Percentiles rank a stretch among this genome's conserved stretches.
Evolutionary conservation across 1,140 invertebrate genomes (phyloP).

Genomic region (Vanessa atalanta): DNA sequence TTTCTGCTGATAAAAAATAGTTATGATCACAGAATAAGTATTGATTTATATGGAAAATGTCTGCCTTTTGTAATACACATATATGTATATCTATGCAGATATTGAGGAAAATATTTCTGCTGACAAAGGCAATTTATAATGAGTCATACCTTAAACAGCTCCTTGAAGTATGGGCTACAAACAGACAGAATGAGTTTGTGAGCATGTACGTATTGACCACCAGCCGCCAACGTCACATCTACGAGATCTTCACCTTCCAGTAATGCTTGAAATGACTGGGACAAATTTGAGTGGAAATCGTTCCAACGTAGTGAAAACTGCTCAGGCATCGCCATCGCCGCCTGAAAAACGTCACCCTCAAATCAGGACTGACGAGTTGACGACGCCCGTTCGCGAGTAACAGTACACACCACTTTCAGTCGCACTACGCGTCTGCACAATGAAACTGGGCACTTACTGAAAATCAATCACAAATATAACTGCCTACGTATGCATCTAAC

Average conservation of each 20-base stretch:
- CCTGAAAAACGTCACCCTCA: conserved; percentile 51
- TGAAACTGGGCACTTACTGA: conserved; percentile 69
- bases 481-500: conserved; percentile 47
- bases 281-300: conserved; percentile 90
- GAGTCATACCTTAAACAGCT: conserved; percentile 86
- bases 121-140: conserved; percentile 50
- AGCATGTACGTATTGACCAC: conserved; percentile 85
- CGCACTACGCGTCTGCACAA: conserved; percentile 72
- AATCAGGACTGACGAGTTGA: conserved; percentile 52
- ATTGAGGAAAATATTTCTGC: conserved; percentile 46
- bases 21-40: conserved; percentile 31
- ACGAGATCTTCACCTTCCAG: conserved; percentile 85
- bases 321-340: conserved; percentile 79
- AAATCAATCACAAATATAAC: conserved; percentile 59
- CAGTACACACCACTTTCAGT: conserved; percentile 71
- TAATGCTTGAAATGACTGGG: conserved; percentile 85
- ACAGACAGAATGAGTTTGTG: conserved; percentile 87
- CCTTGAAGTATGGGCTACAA: conserved; percentile 87
- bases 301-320: conserved; percentile 93
- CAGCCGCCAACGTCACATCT: conserved; percentile 88
- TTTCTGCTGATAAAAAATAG: conserved; percentile 16
- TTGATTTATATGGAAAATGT: conserved; percentile 44
- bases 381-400: conserved; percentile 58
- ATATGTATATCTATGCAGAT: conserved; percentile 39
- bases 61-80: conserved; percentile 32